Conservation (phyloP, 2,797 vertebrate genomes). For the Chromobotia macracanthus region DNA sequence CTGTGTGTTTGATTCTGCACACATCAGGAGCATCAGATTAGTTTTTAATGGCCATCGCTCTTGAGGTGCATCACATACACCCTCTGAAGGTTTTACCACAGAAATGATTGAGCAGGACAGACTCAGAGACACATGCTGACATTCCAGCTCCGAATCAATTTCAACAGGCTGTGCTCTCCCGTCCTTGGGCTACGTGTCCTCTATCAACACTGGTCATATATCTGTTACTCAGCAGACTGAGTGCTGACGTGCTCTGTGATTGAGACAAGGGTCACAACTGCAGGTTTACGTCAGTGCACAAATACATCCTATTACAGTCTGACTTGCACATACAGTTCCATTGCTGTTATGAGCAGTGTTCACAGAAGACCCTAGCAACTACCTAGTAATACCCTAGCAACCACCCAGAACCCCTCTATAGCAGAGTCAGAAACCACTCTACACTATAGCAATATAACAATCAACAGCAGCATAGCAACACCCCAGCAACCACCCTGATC, state of each 20-base stretch:
- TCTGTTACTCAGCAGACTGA: slow-evolving; percentile 69
- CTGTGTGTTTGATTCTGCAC: slow-evolving; percentile 18
- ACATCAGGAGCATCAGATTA: slow-evolving; percentile 28
- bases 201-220: slow-evolving; percentile 61
- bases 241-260: slow-evolving; percentile 68
- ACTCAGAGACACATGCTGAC: slow-evolving; percentile 59
- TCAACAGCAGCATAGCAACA: too few species aligned
- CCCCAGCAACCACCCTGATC: too few species aligned
- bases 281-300: slow-evolving; percentile 38
- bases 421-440: too few species aligned
- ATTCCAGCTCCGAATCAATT: slow-evolving; percentile 65
- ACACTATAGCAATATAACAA: too few species aligned
- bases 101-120: slow-evolving; percentile 55
- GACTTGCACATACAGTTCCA: slow-evolving; percentile 7
- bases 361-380: too few species aligned
- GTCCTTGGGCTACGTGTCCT: slow-evolving; percentile 60
- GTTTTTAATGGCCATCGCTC: slow-evolving; percentile 31
- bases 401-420: too few species aligned
- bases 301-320: neutral
- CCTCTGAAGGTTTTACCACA: slow-evolving; percentile 64
- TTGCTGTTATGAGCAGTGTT: neutral
- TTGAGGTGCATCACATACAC: slow-evolving; percentile 54
- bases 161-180: slow-evolving; percentile 37
- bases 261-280: slow-evolving; percentile 67
- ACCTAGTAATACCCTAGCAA: too few species aligned